Evolutionary conservation across 2,113 vertebrate genomes (phyloP).

Genomic region (Larimichthys crocea): DNA sequence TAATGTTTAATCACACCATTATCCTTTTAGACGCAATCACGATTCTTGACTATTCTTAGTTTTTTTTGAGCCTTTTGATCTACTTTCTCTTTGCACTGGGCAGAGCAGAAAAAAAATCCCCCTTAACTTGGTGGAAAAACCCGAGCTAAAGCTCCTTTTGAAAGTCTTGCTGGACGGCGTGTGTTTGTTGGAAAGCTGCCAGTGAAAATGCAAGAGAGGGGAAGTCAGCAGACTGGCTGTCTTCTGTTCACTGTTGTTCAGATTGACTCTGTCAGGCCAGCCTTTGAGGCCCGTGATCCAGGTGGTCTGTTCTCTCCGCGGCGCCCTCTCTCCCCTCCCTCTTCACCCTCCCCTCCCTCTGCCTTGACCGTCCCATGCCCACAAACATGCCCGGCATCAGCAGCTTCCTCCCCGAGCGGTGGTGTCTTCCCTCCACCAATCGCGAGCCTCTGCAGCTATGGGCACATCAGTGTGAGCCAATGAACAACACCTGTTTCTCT

Average conservation of each 20-base stretch:
- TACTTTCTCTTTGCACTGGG: slow-evolving; percentile 51
- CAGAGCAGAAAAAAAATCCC: slow-evolving; percentile 43
- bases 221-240: slow-evolving; percentile 80
- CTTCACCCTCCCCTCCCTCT: not conserved
- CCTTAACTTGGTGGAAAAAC: slow-evolving; percentile 80
- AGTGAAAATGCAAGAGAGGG: slow-evolving; percentile 77
- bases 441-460: slow-evolving; percentile 44
- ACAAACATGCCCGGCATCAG: slow-evolving; percentile 64
- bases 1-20: not conserved
- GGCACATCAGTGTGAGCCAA: slow-evolving; percentile 75
- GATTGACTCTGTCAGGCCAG: slow-evolving; percentile 72
- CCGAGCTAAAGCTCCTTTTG: slow-evolving; percentile 70
- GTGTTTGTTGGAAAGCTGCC: slow-evolving; percentile 81
- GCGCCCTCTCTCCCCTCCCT: not conserved
- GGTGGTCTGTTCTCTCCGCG: slow-evolving; percentile 70
- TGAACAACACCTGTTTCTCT: slow-evolving; percentile 78
- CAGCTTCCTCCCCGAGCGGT: slow-evolving; percentile 51
- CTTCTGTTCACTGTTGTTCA: slow-evolving; percentile 79
- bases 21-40: slow-evolving; percentile 4
- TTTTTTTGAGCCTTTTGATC: slow-evolving; percentile 56
- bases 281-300: slow-evolving; percentile 75
- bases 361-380: slow-evolving; percentile 41
- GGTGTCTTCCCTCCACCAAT: slow-evolving; percentile 72
- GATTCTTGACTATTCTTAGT: slow-evolving; percentile 11
- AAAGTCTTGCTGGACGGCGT: slow-evolving; percentile 74